Percentiles rank a stretch among this genome's conserved stretches.
These are phyloP conservation scores for Noctilio leporinus DNA, from an alignment of 2,113 vertebrate species.

Conservation along the genomic window DNA sequence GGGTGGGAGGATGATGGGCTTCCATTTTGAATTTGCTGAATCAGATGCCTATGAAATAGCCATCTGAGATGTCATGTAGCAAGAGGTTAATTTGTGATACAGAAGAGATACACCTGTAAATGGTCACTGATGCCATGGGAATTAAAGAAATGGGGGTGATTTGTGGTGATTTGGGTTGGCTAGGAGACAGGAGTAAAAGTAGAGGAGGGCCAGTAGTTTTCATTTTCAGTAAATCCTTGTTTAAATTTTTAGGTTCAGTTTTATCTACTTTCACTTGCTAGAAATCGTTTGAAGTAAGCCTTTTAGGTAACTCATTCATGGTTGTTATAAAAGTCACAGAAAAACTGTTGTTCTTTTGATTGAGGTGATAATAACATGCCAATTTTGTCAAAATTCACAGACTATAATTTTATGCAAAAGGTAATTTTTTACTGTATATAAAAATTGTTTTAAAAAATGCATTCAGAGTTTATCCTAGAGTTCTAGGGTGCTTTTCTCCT, in stretches of 20 bases:
- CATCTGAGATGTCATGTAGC: not conserved
- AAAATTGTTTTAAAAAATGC: not conserved
- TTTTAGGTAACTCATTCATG: not conserved
- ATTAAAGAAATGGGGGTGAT: not conserved
- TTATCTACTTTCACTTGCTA: constrained; percentile 29
- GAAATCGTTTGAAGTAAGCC: not conserved
- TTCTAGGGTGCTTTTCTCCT: not conserved
- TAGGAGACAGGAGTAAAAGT: not conserved
- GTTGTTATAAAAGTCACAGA: not conserved
- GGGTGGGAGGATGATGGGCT: not conserved
- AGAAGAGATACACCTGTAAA: not conserved
- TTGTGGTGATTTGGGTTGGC: not conserved
- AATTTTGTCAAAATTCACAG: not conserved
- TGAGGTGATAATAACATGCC: not conserved
- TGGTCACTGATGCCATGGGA: not conserved
- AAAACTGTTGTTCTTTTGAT: not conserved
- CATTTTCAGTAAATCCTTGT: not conserved
- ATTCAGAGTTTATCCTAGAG: not conserved
- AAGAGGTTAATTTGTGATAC: not conserved
- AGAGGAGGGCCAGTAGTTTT: not conserved
- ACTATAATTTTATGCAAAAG: not conserved
- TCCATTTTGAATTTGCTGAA: not conserved
- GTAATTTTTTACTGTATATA: constrained; percentile 13
- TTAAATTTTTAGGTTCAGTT: not conserved
- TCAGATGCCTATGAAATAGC: not conserved